Percentiles rank a stretch among this genome's conserved stretches.
Evolutionary conservation across 2,797 vertebrate genomes (phyloP).

Genomic region (Pseudocheirus occidentalis): DNA sequence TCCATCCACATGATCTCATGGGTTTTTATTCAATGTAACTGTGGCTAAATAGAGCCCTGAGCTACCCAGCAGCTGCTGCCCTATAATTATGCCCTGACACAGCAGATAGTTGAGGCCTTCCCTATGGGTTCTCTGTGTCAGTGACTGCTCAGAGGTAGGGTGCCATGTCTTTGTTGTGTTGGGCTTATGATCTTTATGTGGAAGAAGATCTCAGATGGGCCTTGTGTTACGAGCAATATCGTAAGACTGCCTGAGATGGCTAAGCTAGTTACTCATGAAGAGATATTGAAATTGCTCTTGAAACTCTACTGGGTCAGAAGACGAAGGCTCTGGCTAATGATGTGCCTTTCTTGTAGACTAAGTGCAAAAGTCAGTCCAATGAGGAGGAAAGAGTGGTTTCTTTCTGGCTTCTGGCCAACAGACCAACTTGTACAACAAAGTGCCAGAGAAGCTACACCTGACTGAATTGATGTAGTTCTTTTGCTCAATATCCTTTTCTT

Average conservation of each 20-base stretch:
- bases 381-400: background rate
- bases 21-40: conserved; percentile 74
- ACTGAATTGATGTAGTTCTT: background rate
- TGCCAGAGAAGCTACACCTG: background rate
- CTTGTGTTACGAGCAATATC: background rate
- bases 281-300: background rate
- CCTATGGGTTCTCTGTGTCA: background rate
- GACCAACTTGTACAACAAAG: background rate
- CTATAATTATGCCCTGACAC: conserved; percentile 37
- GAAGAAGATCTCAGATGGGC: background rate
- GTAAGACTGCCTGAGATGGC: background rate
- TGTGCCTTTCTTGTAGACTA: background rate
- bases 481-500: background rate
- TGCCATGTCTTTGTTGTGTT: background rate
- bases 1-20: conserved; percentile 49
- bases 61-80: conserved; percentile 55
- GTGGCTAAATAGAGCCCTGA: conserved; percentile 43
- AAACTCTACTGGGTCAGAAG: background rate
- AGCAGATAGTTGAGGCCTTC: conserved; percentile 21
- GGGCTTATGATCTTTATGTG: background rate
- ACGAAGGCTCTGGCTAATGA: background rate
- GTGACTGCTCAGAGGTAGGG: background rate
- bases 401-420: background rate
- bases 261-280: background rate
- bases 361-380: background rate